phyloP scores from a whole-genome alignment of 2,888 invertebrate genomes.

The Lepidochitona cinerea region DNA sequence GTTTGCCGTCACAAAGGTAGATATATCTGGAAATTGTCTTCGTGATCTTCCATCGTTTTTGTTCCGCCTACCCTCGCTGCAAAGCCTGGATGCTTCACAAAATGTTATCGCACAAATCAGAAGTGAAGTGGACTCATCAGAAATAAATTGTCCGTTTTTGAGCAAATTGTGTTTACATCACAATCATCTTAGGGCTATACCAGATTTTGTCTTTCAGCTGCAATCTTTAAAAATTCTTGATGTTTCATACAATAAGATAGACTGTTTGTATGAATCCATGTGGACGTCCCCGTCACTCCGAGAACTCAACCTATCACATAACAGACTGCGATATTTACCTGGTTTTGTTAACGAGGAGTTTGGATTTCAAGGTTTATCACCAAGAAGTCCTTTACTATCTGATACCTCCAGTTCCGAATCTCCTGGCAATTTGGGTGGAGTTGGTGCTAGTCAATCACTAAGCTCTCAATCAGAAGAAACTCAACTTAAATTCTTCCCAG shows the following conservation, averaged over 20 bases:
- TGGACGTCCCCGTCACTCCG: conserved; percentile 90
- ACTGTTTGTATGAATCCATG: conserved; percentile 84
- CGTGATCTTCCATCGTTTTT: conserved; percentile 84
- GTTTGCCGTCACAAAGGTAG: conserved; percentile 93
- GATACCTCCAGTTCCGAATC: not conserved
- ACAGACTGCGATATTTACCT: conserved; percentile 84
- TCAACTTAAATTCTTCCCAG: not conserved
- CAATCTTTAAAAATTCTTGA: conserved; percentile 86
- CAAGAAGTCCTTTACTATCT: not conserved
- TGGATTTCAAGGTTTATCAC: conserved; percentile 1
- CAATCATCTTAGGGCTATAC: conserved; percentile 86
- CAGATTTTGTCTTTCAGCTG: conserved; percentile 85
- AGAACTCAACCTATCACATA: conserved; percentile 91
- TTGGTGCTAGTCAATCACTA: not conserved
- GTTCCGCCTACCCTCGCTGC: conserved; percentile 82
- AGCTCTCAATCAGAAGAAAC: not conserved
- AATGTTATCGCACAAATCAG: conserved; percentile 89
- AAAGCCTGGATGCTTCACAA: conserved; percentile 86
- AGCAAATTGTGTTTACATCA: conserved; percentile 91
- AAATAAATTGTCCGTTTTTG: conserved; percentile 77
- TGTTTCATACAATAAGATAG: conserved; percentile 94
- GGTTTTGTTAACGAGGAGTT: not conserved
- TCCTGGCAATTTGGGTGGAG: not conserved
- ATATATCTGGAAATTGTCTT: conserved; percentile 91
- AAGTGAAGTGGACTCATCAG: conserved; percentile 30